Evolutionary conservation across 1,140 invertebrate genomes (phyloP), one percentile per base, ranked within the genome.

Genomic region (Oryctes rhinoceros): DNA sequence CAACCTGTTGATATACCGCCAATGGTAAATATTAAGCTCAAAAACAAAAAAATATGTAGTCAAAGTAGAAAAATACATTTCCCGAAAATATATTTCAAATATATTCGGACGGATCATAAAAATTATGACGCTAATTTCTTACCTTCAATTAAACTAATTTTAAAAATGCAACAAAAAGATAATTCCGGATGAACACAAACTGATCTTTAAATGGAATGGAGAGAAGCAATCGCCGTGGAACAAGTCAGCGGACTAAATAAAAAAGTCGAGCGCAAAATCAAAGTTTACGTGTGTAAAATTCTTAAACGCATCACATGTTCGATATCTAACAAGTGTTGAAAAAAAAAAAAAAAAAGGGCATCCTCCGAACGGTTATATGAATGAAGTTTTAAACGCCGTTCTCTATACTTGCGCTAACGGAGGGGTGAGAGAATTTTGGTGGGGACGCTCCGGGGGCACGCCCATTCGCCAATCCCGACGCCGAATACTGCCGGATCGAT

Each of bases 401-500:
- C 53, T 18, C 78, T 81, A 81, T 79, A 81, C 79, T 82, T 80
- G 81, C 80, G 81, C 81, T 39, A 79, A 78, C 79, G 81, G 65
- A 84, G 83, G 83, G 82, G 82, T 81, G 80, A 81, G 81, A 76
- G 76, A 81, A 81, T 84, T 84, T 84, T 30, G 76, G 48, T 62
- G 48, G 76, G 76, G 76, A n/a, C 53, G 53, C 49, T 53, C 15
- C 47, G 48, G 76, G n/a, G 75, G 37, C 75, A 76, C 86, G 86
- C 86, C 86, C 85, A 83, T 78, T 77, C 59, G 78, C 86, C 86
- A 87, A 87, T 87, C 78, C 74, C 79, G 76, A 71, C 78, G 79
- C 47, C 35, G 47, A 59, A 78, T 20, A 20, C 53, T 37, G 77
- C 47, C 75, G 75, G 86, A 87, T 87, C 86, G 83, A 87, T 87